phyloP scores from a whole-genome alignment of 1,140 invertebrate genomes.

The Doryteuthis pealeii region DNA sequence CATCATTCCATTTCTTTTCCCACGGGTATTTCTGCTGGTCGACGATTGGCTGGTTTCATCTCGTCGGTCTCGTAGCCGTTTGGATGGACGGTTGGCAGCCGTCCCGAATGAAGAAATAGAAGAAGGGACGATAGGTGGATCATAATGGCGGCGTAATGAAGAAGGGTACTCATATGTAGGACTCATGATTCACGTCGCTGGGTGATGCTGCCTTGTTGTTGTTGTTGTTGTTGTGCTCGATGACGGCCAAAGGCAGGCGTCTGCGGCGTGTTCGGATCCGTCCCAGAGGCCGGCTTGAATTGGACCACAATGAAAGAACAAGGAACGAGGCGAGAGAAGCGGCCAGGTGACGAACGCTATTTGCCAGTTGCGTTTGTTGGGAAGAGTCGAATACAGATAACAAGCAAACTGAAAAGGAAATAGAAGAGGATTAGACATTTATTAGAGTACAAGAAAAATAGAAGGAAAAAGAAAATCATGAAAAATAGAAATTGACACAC shows the following conservation, averaged over 20 bases:
- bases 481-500: too few species aligned
- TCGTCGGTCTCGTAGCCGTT: not conserved
- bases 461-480: too few species aligned
- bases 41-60: not conserved
- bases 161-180: slow-evolving; percentile 11
- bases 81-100: not conserved
- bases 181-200: not conserved
- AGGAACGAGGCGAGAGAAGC: slow-evolving; percentile 22
- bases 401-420: not conserved
- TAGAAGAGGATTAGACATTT: not conserved
- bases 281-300: slow-evolving; percentile 8
- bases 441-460: too few species aligned
- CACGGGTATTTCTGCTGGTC: not conserved
- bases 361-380: not conserved
- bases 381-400: not conserved
- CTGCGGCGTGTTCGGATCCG: too few species aligned
- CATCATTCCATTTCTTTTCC: not conserved
- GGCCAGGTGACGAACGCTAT: slow-evolving; percentile 19
- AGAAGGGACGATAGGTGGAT: slow-evolving; percentile 18
- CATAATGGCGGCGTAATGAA: slow-evolving; percentile 18
- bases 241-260: not conserved
- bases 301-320: slow-evolving; percentile 24
- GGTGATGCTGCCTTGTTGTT: not conserved
- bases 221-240: not conserved
- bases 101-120: slow-evolving; percentile 19